Percentiles rank a stretch among this genome's conserved stretches.
phyloP scores from a whole-genome alignment of 2,113 vertebrate genomes.

The Struthio camelus region DNA sequence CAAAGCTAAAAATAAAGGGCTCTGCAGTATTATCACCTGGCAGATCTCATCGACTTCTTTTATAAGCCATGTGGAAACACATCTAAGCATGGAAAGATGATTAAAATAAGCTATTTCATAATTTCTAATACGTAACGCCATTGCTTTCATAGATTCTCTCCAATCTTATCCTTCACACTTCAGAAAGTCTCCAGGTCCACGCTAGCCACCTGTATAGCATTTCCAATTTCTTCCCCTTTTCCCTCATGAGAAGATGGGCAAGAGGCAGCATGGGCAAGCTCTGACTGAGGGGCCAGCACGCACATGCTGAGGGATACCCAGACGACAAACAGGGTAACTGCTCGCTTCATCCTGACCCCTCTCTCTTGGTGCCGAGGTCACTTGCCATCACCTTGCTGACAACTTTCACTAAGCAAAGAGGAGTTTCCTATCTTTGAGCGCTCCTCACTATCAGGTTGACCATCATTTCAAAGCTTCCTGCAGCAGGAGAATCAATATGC shows the following conservation, averaged over 20 bases:
- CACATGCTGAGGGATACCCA: fast-evolving
- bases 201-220: not conserved
- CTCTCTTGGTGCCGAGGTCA: not conserved
- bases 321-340: not conserved
- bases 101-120: not conserved
- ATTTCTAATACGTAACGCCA: not conserved
- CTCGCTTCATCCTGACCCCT: not conserved
- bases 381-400: not conserved
- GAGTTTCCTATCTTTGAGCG: fast-evolving
- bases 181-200: not conserved
- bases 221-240: not conserved
- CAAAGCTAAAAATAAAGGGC: not conserved
- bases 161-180: not conserved
- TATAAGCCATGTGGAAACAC: not conserved
- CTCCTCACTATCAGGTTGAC: not conserved
- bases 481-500: not conserved
- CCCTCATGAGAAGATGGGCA: not conserved
- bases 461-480: not conserved
- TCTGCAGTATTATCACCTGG: not conserved
- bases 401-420: not conserved
- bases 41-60: not conserved
- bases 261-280: not conserved
- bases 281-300: not conserved
- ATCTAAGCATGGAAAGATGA: not conserved
- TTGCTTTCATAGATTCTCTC: not conserved